Base-by-base conservation (phyloP, 64 coral and sea anemone genomes). In the Pocillopora damicornis region DNA sequence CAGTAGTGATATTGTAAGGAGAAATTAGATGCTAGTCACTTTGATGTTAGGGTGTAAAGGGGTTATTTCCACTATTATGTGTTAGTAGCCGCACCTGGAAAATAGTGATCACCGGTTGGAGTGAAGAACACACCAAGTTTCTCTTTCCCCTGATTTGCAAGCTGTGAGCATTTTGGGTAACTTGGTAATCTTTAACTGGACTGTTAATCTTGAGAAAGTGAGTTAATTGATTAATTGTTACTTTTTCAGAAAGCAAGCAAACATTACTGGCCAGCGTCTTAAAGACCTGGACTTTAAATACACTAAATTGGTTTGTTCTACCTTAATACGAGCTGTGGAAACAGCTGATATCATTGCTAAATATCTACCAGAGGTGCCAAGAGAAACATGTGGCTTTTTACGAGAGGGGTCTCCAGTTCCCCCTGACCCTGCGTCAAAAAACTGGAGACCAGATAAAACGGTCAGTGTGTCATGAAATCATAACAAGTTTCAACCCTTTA, bases 281-380 rank as follows among this genome's bases (percentile, higher is more conserved):
- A 91, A 93, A 45, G 22, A 78, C 58, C 59, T 99, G 59, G 77
- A 99, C 61, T 75, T 90, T 13, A 90, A 93, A 35, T 92, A 88
- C 76, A 75, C 85, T 63, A 95, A 91, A 85, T 45, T 99, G 51
- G 80, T 99, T 45, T 88, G 91, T 26, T 99, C 97, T 83, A 93
- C 59, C 51, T 88, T 99, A 86, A 93, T 79, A 17, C 79, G 97
- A 76, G 97, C 97, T 8, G 80, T 22, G 16, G 81, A 99, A 73
- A 99, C 97, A 76, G 97, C 93, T 38, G 97, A 95, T 61, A 92
- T 95, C 73, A 99, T 99, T 86, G 63, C 73, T 22, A 90, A 91
- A 17, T 58, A 93, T 75, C 81, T 99, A 58, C 87, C 97, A 16
- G 86, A 59, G 37, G 88, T 95, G 18, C 90, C 93, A 45, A 86